phyloP scores from a whole-genome alignment of 2,113 vertebrate species.

The Camelus dromedarius region DNA sequence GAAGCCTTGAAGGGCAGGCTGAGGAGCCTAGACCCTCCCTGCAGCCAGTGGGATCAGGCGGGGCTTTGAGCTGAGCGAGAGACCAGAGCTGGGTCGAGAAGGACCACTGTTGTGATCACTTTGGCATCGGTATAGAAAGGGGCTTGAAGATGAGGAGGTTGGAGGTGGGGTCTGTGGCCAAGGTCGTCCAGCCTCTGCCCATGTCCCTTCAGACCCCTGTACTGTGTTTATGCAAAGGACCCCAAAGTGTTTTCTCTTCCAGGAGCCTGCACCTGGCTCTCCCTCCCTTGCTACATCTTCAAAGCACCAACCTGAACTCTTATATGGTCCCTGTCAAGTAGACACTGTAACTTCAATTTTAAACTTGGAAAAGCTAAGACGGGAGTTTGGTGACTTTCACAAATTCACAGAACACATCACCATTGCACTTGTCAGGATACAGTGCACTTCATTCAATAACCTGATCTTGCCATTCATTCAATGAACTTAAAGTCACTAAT shows the following conservation, averaged over 20 bases:
- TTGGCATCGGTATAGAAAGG: neutral
- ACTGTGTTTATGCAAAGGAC: neutral
- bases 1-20: neutral
- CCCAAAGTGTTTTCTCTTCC: too few species aligned
- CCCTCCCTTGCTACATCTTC: neutral
- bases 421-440: too few species aligned
- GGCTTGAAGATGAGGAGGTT: neutral
- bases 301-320: too few species aligned
- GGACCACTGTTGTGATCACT: neutral
- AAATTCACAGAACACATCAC: too few species aligned
- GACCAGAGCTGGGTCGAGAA: neutral
- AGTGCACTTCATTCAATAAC: too few species aligned
- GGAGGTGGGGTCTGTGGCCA: neutral
- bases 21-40: neutral
- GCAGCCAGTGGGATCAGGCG: neutral
- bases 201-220: neutral
- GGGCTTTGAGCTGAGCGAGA: neutral
- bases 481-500: too few species aligned
- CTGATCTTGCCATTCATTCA: too few species aligned
- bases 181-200: neutral
- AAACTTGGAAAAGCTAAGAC: too few species aligned
- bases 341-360: too few species aligned
- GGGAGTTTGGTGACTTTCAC: too few species aligned
- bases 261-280: neutral
- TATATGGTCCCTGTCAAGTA: too few species aligned